phyloP scores from a whole-genome alignment of 2,888 invertebrate species.

The Dynastes maya region DNA sequence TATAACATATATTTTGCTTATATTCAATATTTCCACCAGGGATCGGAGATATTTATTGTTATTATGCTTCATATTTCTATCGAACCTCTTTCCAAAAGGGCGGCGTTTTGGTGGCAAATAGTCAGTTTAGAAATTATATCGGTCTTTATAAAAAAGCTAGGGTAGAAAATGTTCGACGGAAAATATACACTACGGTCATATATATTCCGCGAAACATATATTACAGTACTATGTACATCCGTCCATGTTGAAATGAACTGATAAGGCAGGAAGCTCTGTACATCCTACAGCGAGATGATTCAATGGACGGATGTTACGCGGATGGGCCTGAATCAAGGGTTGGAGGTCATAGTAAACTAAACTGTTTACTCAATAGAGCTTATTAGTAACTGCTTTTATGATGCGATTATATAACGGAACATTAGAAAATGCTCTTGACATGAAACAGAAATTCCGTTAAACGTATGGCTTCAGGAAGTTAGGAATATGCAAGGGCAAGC shows the following conservation, averaged over 20 bases:
- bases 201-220: constrained; percentile 59
- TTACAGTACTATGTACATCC: constrained; percentile 59
- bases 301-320: constrained; percentile 60
- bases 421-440: constrained; percentile 18
- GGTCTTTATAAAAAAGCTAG: background rate
- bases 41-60: constrained; percentile 6
- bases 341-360: constrained; percentile 54
- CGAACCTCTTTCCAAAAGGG: background rate
- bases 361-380: constrained; percentile 57
- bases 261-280: constrained; percentile 62
- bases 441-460: constrained; percentile 1
- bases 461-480: constrained; percentile 12
- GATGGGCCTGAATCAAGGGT: constrained; percentile 58
- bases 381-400: constrained; percentile 54
- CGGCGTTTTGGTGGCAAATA: constrained; percentile 1
- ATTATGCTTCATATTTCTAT: constrained; percentile 25
- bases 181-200: constrained; percentile 23
- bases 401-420: constrained; percentile 52
- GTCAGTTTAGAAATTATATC: constrained; percentile 26
- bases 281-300: constrained; percentile 60
- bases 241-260: constrained; percentile 62
- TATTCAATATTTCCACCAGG: background rate
- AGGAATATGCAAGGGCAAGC: too few species aligned
- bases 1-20: background rate
- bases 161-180: background rate